Conservation (phyloP, 2,888 invertebrate genomes). For the Dolichomitus sp. region DNA sequence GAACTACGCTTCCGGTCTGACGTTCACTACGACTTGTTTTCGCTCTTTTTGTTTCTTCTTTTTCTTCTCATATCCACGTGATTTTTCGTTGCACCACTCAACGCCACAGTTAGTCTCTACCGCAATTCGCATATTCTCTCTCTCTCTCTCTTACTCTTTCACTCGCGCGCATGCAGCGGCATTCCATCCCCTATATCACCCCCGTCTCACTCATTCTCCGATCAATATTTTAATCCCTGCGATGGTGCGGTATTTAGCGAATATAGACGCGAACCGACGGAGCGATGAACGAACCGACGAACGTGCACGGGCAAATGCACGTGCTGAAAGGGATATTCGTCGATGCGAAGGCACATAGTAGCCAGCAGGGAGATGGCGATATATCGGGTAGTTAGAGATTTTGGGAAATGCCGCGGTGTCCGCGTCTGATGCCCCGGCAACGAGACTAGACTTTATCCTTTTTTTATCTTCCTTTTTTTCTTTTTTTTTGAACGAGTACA, state of each 20-base stretch:
- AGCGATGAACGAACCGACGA: conserved; percentile 51
- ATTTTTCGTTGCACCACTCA: conserved; percentile 68
- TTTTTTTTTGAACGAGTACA: conserved; percentile 51
- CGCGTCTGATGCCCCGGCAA: conserved; percentile 57
- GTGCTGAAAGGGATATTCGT: conserved; percentile 71
- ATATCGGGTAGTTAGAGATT: conserved; percentile 74
- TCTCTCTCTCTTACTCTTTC: conserved; percentile 43
- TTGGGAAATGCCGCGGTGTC: conserved; percentile 54
- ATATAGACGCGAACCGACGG: conserved; percentile 74
- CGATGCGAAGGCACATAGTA: conserved; percentile 42
- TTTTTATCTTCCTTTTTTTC: conserved; percentile 7
- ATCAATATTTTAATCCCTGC: conserved; percentile 86
- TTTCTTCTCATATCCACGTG: conserved; percentile 54
- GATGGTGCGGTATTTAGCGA: conserved; percentile 85
- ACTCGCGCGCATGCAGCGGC: background rate
- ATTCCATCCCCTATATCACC: conserved; percentile 17
- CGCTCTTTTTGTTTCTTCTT: conserved; percentile 28
- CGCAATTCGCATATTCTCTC: conserved; percentile 78
- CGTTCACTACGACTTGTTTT: conserved; percentile 42
- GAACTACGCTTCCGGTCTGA: conserved; percentile 67
- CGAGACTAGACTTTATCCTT: conserved; percentile 52
- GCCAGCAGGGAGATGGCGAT: conserved; percentile 64
- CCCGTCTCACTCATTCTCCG: conserved; percentile 77
- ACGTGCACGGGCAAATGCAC: conserved; percentile 55
- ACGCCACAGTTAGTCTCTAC: conserved; percentile 76